Percentiles rank a stretch among this genome's conserved stretches.
These are phyloP conservation scores for Tiphia femorata DNA, from an alignment of 2,888 invertebrate genomes.

Conservation along the genomic window DNA sequence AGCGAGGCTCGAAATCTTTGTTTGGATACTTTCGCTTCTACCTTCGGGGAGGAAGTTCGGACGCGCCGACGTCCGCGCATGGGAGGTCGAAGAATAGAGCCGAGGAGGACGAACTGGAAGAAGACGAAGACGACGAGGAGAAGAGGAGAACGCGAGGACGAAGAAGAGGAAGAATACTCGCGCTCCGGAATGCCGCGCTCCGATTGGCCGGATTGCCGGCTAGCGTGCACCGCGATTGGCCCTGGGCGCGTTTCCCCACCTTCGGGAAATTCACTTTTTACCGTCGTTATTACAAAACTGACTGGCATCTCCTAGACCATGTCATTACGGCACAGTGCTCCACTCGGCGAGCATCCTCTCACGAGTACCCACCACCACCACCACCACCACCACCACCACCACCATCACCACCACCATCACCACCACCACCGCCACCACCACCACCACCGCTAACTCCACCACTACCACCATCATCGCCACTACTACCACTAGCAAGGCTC, in stretches of 20 bases:
- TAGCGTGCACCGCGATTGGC: slow-evolving; percentile 56
- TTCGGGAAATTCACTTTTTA: slow-evolving; percentile 67
- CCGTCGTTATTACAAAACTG: slow-evolving; percentile 68
- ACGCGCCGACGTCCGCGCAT: not conserved
- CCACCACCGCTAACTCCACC: slow-evolving; percentile 11
- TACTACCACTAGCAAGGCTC: slow-evolving; percentile 8
- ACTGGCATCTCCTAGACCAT: slow-evolving; percentile 68
- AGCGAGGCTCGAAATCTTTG: not conserved
- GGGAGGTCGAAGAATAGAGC: slow-evolving; percentile 11
- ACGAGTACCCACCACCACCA: slow-evolving; percentile 36
- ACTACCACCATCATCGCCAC: slow-evolving; percentile 11
- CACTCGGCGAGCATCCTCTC: slow-evolving; percentile 63
- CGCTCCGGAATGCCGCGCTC: slow-evolving; percentile 60
- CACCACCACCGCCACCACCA: slow-evolving; percentile 16
- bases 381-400: slow-evolving; percentile 21
- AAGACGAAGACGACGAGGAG: slow-evolving; percentile 6
- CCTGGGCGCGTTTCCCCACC: slow-evolving; percentile 65
- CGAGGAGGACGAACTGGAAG: slow-evolving; percentile 5
- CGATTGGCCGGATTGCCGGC: slow-evolving; percentile 55
- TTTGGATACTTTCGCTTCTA: not conserved
- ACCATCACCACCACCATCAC: slow-evolving; percentile 19
- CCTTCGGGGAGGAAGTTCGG: not conserved
- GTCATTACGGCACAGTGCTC: slow-evolving; percentile 68
- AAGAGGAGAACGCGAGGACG: slow-evolving; percentile 2
- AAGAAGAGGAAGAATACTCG: slow-evolving; percentile 20